These are phyloP conservation scores for Thysanoteuthis rhombus DNA, from an alignment of 2,888 invertebrate species.

Conservation along the genomic window DNA sequence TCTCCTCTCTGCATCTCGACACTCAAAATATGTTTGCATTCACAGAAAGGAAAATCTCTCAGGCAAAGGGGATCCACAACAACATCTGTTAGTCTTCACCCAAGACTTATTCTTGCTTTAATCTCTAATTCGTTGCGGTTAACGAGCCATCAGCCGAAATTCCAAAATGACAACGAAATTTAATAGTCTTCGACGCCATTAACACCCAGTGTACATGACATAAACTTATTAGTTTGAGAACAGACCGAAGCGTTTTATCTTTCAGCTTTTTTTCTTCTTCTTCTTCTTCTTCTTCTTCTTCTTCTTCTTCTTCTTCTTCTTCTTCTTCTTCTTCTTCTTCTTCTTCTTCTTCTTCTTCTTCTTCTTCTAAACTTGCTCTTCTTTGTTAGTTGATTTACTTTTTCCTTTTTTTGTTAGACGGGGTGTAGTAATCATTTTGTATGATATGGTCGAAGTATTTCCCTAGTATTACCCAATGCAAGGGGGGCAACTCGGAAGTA, in stretches of 20 bases:
- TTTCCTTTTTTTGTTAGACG: too few species aligned
- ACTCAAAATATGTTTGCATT: background rate
- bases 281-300: too few species aligned
- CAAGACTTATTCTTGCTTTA: background rate
- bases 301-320: too few species aligned
- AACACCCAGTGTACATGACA: background rate
- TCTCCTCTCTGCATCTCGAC: background rate
- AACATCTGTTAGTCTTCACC: background rate
- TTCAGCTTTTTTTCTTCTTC: background rate
- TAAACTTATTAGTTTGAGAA: background rate
- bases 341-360: too few species aligned
- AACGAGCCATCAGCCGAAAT: background rate
- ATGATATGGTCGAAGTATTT: too few species aligned
- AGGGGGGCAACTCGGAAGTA: too few species aligned
- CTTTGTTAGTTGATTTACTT: too few species aligned
- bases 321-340: too few species aligned
- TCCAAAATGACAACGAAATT: background rate
- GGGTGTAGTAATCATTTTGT: too few species aligned
- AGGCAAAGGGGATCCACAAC: background rate
- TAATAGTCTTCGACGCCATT: background rate
- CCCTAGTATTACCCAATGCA: too few species aligned
- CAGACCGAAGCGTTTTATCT: background rate
- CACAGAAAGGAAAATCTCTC: background rate
- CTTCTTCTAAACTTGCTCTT: too few species aligned
- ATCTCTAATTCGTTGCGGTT: conserved; percentile 12